Conservation (phyloP, 2,797 vertebrate species). For the Anabacerthia variegaticeps region DNA sequence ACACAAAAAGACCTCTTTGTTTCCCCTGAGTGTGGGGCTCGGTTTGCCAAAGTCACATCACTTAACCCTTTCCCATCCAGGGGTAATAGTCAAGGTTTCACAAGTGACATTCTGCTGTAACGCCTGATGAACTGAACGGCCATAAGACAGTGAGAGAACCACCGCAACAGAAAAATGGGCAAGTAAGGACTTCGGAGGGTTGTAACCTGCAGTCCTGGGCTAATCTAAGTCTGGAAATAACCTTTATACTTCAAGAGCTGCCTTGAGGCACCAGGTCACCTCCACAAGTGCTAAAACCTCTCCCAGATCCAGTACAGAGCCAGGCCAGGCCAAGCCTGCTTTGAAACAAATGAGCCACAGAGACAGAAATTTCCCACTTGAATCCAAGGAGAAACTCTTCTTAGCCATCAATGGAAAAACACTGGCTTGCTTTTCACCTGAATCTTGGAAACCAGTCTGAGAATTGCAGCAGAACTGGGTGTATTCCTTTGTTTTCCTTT, state of each 20-base stretch:
- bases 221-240: neutral
- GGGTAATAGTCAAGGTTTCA: neutral
- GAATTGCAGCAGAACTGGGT: constrained; percentile 14
- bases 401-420: constrained; percentile 4
- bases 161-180: neutral
- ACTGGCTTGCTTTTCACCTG: constrained; percentile 37
- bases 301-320: neutral
- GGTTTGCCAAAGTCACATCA: neutral
- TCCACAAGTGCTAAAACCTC: neutral
- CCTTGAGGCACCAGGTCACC: neutral
- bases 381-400: neutral
- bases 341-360: neutral
- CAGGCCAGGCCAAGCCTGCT: neutral
- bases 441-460: neutral
- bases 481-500: constrained; percentile 46
- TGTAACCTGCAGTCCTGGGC: neutral
- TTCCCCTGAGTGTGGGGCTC: neutral
- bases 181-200: neutral
- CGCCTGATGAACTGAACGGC: neutral
- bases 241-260: neutral
- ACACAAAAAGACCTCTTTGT: neutral
- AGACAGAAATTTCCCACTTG: neutral
- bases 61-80: neutral
- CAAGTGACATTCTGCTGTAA: neutral
- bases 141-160: neutral